A percentile compares a stretch with the other conserved stretches of the same genome.
Evolutionary conservation across 1,140 invertebrate species (phyloP).

Genomic region (Sminthurinus signatus): DNA sequence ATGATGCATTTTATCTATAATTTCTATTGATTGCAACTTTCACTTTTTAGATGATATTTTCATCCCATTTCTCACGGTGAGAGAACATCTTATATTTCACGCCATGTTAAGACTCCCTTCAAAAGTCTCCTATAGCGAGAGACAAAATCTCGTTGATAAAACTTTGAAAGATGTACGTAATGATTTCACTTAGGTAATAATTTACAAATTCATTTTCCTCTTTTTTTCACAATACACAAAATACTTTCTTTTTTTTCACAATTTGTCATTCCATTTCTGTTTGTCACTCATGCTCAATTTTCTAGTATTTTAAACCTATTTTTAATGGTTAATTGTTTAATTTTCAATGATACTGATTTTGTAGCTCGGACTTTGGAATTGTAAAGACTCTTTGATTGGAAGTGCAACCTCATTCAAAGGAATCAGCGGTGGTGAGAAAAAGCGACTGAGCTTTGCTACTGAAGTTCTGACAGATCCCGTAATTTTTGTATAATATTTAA

Average conservation of each 20-base stretch:
- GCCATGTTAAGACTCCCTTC: conserved; percentile 86
- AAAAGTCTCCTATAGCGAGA: conserved; percentile 62
- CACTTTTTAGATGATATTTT: conserved; percentile 51
- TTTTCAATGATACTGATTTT: neutral
- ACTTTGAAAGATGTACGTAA: conserved; percentile 72
- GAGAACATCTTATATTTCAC: conserved; percentile 71
- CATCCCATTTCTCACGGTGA: conserved; percentile 81
- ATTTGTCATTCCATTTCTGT: neutral
- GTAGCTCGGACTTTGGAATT: conserved; percentile 70
- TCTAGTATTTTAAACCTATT: neutral
- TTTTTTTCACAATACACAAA: no score
- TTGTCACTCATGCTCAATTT: neutral
- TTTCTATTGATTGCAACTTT: conserved; percentile 60
- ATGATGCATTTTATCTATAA: conserved; percentile 53
- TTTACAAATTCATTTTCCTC: neutral
- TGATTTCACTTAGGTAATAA: neutral
- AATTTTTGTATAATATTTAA: no score
- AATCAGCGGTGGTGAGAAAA: conserved; percentile 92
- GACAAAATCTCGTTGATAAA: conserved; percentile 77
- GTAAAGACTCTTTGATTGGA: conserved; percentile 80
- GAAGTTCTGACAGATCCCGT: conserved; percentile 12
- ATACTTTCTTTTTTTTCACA: no score
- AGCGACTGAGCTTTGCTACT: conserved; percentile 58
- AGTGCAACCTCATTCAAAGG: conserved; percentile 77
- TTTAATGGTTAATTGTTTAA: neutral